phyloP scores from a whole-genome alignment of 2,888 invertebrate genomes.

The Plebejus melissa region DNA sequence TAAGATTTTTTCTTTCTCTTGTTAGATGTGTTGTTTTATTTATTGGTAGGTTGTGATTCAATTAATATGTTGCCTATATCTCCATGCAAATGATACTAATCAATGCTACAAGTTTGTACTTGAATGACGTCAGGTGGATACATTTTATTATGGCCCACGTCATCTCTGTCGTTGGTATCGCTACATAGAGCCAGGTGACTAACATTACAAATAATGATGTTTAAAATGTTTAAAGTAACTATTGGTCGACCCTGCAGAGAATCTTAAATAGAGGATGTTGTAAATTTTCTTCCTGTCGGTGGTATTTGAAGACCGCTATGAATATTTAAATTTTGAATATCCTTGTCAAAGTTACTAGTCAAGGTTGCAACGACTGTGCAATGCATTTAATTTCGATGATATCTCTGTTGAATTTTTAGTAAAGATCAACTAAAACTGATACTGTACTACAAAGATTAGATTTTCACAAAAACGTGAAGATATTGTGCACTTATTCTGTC shows the following conservation, averaged over 20 bases:
- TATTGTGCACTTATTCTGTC: neutral
- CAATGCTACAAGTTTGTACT: conserved; percentile 50
- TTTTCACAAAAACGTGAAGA: neutral
- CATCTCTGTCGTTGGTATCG: conserved; percentile 6
- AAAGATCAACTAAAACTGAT: neutral
- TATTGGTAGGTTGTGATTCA: neutral
- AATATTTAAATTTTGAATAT: conserved; percentile 21
- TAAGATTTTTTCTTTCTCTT: neutral
- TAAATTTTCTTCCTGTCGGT: conserved; percentile 22
- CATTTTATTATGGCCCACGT: conserved; percentile 35
- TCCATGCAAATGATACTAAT: conserved; percentile 52
- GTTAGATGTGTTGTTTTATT: neutral
- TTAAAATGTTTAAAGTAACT: neutral
- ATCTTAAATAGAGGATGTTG: conserved; percentile 23
- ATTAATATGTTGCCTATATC: conserved; percentile 40
- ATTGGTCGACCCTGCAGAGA: conserved; percentile 19
- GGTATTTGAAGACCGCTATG: conserved; percentile 13
- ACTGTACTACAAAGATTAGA: neutral
- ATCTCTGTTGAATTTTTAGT: conserved; percentile 1
- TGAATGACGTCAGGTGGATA: conserved; percentile 52
- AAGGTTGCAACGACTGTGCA: neutral
- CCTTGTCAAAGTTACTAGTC: conserved; percentile 7
- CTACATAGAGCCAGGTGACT: conserved; percentile 9
- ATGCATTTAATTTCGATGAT: neutral
- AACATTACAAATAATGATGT: neutral